Evolutionary conservation across 1,140 invertebrate genomes (phyloP).

Genomic region (Anthonomus grandis): DNA sequence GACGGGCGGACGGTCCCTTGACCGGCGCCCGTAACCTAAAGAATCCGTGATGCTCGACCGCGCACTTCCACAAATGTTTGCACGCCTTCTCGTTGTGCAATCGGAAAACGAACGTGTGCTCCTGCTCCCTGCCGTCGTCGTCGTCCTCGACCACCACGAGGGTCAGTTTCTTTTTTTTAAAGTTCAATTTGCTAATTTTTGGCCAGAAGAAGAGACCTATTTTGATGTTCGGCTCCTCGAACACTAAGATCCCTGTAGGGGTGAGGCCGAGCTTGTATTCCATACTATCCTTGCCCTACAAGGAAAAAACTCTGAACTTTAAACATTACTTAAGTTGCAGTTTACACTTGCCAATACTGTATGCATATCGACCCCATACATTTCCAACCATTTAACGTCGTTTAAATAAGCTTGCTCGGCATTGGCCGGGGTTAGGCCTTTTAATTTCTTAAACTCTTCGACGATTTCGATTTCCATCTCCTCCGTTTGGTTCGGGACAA

Average conservation of each 20-base stretch:
- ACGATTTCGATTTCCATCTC: slow-evolving; percentile 89
- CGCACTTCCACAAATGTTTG: slow-evolving; percentile 99
- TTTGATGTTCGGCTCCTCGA: slow-evolving; percentile 86
- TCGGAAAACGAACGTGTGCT: slow-evolving; percentile 88
- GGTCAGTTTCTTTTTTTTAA: slow-evolving; percentile 94
- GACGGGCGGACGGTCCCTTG: slow-evolving; percentile 81
- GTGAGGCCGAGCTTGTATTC: slow-evolving; percentile 96
- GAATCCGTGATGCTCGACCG: slow-evolving; percentile 98
- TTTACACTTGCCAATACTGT: slow-evolving; percentile 67
- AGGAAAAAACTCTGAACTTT: neutral
- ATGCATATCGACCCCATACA: slow-evolving; percentile 97
- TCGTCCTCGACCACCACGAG: slow-evolving; percentile 95
- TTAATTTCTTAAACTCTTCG: slow-evolving; percentile 84
- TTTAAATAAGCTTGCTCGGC: slow-evolving; percentile 91
- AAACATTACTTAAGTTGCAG: neutral
- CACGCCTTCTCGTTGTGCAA: slow-evolving; percentile 95
- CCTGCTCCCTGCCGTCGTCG: slow-evolving; percentile 87
- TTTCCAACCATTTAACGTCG: slow-evolving; percentile 93
- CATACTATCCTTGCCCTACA: slow-evolving; percentile 87
- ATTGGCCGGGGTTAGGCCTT: slow-evolving; percentile 81
- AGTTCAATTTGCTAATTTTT: slow-evolving; percentile 89
- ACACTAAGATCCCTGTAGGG: slow-evolving; percentile 94
- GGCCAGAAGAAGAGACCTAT: slow-evolving; percentile 99
- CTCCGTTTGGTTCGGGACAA: slow-evolving; percentile 90
- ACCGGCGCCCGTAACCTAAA: slow-evolving; percentile 90